A percentile compares a stretch with the other conserved stretches of the same genome.
These are phyloP conservation scores for Porphyrio hochstetteri DNA, from an alignment of 2,113 vertebrate genomes.

Conservation along the genomic window DNA sequence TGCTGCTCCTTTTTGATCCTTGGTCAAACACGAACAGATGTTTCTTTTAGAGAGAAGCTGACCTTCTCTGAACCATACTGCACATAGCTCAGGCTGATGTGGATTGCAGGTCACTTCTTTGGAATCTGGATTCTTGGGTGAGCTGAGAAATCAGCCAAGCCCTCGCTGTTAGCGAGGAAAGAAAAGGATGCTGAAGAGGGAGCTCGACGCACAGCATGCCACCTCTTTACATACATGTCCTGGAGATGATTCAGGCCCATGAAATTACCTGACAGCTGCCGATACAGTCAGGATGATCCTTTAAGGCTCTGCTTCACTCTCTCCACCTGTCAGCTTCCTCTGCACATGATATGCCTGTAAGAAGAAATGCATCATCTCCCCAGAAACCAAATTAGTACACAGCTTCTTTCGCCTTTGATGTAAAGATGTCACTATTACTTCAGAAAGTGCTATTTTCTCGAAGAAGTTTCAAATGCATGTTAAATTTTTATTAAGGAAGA, in stretches of 20 bases:
- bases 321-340: conserved; percentile 8
- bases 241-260: background rate
- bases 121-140: background rate
- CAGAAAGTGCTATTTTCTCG: background rate
- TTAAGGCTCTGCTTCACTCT: background rate
- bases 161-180: accelerated
- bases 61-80: background rate
- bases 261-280: conserved; percentile 31
- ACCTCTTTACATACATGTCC: background rate
- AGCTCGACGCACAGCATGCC: background rate
- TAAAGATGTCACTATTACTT: background rate
- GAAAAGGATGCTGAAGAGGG: background rate
- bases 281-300: background rate
- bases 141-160: background rate
- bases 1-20: background rate
- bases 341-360: background rate
- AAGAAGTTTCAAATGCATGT: background rate
- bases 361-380: background rate
- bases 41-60: background rate
- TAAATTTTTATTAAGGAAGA: background rate
- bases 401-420: conserved; percentile 17
- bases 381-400: conserved; percentile 28
- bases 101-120: background rate
- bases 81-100: accelerated
- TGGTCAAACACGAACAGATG: background rate